Evolutionary conservation across 2,888 invertebrate genomes (phyloP), one percentile per base, ranked within the genome.

Genomic region (Lacanobia oleracea): DNA sequence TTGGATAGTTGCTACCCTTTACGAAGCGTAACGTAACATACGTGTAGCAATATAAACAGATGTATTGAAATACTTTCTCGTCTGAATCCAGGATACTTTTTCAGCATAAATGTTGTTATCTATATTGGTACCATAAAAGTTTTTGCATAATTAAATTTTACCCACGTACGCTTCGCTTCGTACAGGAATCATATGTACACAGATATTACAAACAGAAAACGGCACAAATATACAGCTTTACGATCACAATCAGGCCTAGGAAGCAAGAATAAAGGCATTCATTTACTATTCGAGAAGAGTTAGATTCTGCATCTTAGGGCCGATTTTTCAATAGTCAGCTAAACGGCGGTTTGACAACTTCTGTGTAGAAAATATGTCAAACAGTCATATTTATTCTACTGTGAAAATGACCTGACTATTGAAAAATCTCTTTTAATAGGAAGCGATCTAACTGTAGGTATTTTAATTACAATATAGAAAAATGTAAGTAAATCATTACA

Each of bases 261-360:
- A 86, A 86, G 85, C 86, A 71, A 79, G 66, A 81, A 82, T 79
- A 79, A 78, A 80, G 74, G 75, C 74, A 72, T 57, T 71, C 69
- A 77, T 64, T 65, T 73, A 62, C 50, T 73, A 68, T 60, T 76
- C 56, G 21, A 72, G 56, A 72, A 62, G 57, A 69, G 53, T 70
- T 71, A 64, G 45, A 60, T 50, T 60, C 61, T 69, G 54, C 66
- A 77, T 56, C 71, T 18, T 48, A 18, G 48, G 48, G 18, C 8
- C 18, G 5, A 16, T 48, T 48, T 16, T 48, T 48, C 18, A 48
- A 18, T 18, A 48, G 48, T 2, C 8, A 48, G 18, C 56, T 73
- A 72, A 43, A 12, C 12, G 43, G 10, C 43, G 43, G 12, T 43
- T 43, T 43, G 12, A 12, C 43, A 43, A 14, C 9, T 43, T 14